Conservation (phyloP, 2,113 vertebrate genomes). For the Hemiprocne comata region DNA sequence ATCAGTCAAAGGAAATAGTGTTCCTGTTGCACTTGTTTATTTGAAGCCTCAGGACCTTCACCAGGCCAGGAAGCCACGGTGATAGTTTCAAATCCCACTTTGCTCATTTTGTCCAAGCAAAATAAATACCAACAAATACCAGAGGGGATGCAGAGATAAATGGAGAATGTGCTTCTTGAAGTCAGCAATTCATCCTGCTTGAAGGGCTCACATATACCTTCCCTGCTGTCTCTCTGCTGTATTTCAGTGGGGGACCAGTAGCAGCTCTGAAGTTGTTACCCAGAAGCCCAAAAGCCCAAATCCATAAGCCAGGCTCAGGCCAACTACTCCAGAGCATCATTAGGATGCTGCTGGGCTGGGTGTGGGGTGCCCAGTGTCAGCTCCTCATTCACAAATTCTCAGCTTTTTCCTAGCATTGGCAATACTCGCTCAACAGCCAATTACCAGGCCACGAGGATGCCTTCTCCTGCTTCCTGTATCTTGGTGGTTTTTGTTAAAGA, state of each 20-base stretch:
- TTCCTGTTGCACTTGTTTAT: neutral
- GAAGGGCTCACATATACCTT: neutral
- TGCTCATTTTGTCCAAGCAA: neutral
- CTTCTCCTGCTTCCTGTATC: neutral
- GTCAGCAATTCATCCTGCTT: neutral
- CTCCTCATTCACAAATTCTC: constrained; percentile 74
- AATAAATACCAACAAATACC: neutral
- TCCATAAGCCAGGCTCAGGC: neutral
- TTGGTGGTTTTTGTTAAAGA: constrained; percentile 55
- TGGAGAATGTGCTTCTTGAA: accelerated
- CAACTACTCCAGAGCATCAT: neutral
- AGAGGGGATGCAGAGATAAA: neutral
- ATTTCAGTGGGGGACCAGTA: neutral
- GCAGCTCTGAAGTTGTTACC: neutral
- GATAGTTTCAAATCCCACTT: neutral
- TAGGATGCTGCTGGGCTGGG: neutral
- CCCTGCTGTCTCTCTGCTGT: neutral
- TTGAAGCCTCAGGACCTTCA: neutral
- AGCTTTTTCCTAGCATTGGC: constrained; percentile 21
- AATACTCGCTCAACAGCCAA: constrained; percentile 68
- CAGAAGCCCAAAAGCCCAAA: neutral
- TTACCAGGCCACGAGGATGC: constrained; percentile 60
- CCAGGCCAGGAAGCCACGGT: neutral
- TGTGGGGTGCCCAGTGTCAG: neutral
- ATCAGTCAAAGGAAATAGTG: neutral